These are phyloP conservation scores for Whitmania pigra DNA, from an alignment of 1,140 invertebrate genomes.

Conservation along the genomic window DNA sequence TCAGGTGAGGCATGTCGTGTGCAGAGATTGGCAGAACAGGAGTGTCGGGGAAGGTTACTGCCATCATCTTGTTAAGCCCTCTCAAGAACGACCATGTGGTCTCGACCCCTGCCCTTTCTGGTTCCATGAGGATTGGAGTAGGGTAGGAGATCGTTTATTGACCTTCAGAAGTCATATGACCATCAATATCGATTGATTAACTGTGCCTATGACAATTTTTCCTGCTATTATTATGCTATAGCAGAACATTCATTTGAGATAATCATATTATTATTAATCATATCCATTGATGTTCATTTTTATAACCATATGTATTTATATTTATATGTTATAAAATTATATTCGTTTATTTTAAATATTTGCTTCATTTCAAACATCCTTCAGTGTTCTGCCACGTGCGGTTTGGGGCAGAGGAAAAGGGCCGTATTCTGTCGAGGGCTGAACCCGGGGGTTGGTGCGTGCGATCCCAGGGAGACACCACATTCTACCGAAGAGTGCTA, in stretches of 20 bases:
- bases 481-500: neutral
- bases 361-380: too few species aligned
- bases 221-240: too few species aligned
- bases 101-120: slow-evolving; percentile 52
- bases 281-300: too few species aligned
- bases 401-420: slow-evolving; percentile 35
- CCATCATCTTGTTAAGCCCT: neutral
- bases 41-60: slow-evolving; percentile 37
- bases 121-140: slow-evolving; percentile 38
- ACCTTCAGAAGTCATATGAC: too few species aligned
- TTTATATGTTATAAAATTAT: too few species aligned
- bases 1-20: slow-evolving; percentile 49
- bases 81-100: slow-evolving; percentile 43
- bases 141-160: too few species aligned
- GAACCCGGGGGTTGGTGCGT: neutral
- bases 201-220: too few species aligned
- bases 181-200: too few species aligned
- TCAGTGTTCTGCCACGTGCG: slow-evolving; percentile 30
- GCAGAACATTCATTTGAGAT: too few species aligned
- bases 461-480: neutral
- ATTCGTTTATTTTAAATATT: too few species aligned
- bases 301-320: too few species aligned
- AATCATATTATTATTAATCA: too few species aligned
- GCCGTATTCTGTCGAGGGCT: slow-evolving; percentile 40
- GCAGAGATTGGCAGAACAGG: slow-evolving; percentile 49